Base-by-base conservation (phyloP, 1,140 invertebrate genomes). In the Lanistes nyassanus region DNA sequence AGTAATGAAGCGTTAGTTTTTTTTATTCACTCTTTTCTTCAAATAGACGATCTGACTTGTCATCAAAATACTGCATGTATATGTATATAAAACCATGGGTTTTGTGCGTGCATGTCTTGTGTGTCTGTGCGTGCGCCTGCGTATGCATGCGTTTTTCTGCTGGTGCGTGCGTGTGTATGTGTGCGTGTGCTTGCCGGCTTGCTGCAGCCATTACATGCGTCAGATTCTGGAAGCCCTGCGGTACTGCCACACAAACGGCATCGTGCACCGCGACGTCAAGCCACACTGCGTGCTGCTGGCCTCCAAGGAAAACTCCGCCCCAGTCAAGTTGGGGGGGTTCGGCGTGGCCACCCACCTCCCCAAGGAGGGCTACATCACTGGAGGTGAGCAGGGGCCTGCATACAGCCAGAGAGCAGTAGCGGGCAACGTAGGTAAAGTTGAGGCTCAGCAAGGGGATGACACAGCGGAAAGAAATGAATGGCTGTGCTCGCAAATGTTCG, bases 281-380 rank as follows among this genome's bases (percentile, higher is more conserved):
- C 97, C 97, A 31, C 96, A 98, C 84, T 98, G 96, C 91, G 95
- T 98, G 37, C 92, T 98, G 71, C 91, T 99, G 56, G 95, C 97
- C 34, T 96, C 95, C 58, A 94, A 96, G 76, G 98, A 99, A 88
- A 99, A 99, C 90, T 98, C 97, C 39, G 97, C 98, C 36, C 98
- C 98, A 13, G 95, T 99, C 78, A 99, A 99, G 90, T 91, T 99
- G 37, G 96, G 97, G 26, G 97, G 97, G n/a, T 99, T 99, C 88
- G 96, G 97, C 21, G 95, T 98, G 47, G 97, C 98, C 29, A 94
- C 98, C 58, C 96, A 98, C 86, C 91, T 88, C 26, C 81, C 83
- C 26, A 80, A 84, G 55, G 78, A 80, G 23, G 80, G 78, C 26
- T 77, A 82, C 76, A 81, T 89, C 62, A 82, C 85, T 47, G 86